Evolutionary conservation across 2,888 invertebrate genomes (phyloP), one percentile per base, ranked within the genome.

Genomic region (Meghimatium bilineatum): DNA sequence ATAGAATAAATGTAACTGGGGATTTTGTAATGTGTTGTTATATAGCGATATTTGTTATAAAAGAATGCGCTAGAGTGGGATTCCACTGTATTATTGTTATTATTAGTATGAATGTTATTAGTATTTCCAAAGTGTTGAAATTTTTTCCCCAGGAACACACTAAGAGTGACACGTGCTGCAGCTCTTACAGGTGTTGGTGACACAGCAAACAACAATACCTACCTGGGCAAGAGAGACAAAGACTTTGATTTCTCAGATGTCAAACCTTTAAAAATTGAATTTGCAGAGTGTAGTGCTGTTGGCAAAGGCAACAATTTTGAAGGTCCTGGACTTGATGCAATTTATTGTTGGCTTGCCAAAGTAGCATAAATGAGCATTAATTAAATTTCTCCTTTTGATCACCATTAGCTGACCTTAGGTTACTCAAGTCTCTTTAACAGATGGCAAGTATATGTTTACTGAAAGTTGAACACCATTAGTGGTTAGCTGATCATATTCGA

Each of bases 221-320:
- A 95, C 89, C 94, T 98, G 49, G 97, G 97, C 32, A 96, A 96
- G 91, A 83, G 89, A 52, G 96, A 96, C 80, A 96, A 96, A 91
- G 96, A 97, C 91, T 98, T 98, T 94, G 96, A 96, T 90, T 98
- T 98, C 93, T 94, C 95, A 0, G 96, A 97, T 89, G 94, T 97
- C 23, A 94, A 91, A 79, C 93, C 95, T 38, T 95, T 95, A 82
- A 95, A 95, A 86, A 95, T 98, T 23, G 93, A 93, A 34, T 94
- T 94, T 89, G 91, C 90, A 26, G 94, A 94, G 88, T 93, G 93
- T 88, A 92, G 93, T 86, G 92, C 93, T 17, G 85, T 88, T 29
- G 91, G 90, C 36, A 90, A 89, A 84, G 89, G 95, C 74, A 94
- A 95, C 78, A 95, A 96, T 36, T 95, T 95, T 72, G 94, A 95